Conservation (phyloP, 2,797 vertebrate species). For the Sebastes steindachneri region DNA sequence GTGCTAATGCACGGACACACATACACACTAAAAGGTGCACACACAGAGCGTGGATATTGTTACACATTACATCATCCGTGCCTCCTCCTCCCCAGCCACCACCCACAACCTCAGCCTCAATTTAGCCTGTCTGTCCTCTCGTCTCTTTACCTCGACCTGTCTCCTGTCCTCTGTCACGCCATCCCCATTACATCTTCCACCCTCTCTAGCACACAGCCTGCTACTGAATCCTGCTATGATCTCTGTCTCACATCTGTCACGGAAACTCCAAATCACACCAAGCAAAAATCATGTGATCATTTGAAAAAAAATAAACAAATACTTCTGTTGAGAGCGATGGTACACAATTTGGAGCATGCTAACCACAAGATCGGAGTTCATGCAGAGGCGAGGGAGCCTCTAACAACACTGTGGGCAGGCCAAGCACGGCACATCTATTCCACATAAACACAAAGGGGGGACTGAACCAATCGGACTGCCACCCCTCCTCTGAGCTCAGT, state of each 20-base stretch:
- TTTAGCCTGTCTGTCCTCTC: constrained; percentile 44
- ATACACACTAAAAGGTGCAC: constrained; percentile 70
- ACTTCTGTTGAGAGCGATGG: not conserved
- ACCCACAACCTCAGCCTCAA: constrained; percentile 55
- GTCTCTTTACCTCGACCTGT: constrained; percentile 29
- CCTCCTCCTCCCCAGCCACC: constrained; percentile 43
- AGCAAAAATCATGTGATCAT: not conserved
- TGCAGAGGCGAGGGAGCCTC: constrained; percentile 47
- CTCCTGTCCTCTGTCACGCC: constrained; percentile 30
- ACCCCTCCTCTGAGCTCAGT: constrained; percentile 36
- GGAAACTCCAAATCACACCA: not conserved
- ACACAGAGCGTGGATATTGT: constrained; percentile 77
- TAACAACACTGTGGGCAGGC: constrained; percentile 35
- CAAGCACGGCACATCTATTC: constrained; percentile 53
- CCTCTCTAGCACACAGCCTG: not conserved
- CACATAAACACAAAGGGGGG: constrained; percentile 48
- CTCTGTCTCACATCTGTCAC: not conserved
- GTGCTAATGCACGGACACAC: constrained; percentile 71
- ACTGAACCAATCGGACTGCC: constrained; percentile 50
- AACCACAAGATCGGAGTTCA: constrained; percentile 64
- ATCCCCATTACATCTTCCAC: not conserved
- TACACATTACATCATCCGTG: constrained; percentile 88
- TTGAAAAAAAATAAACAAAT: not conserved
- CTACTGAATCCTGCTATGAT: constrained; percentile 4
- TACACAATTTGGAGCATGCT: constrained; percentile 5